phyloP scores from a whole-genome alignment of 2,797 vertebrate species.

The Synaphobranchus kaupii region DNA sequence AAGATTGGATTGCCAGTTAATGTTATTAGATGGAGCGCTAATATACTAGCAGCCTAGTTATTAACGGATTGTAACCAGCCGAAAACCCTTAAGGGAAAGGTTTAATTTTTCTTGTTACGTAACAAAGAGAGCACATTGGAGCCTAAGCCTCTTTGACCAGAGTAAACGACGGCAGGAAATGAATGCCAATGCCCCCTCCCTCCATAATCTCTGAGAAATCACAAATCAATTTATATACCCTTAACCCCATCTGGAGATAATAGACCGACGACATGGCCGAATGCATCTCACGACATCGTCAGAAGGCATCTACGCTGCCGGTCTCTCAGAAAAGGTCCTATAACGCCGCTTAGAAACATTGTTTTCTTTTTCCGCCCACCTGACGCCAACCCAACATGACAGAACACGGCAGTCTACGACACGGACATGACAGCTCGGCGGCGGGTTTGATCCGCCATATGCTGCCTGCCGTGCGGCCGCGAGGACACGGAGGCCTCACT shows the following conservation, averaged over 20 bases:
- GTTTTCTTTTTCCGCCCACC: neutral
- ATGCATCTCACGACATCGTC: neutral
- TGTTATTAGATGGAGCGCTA: neutral
- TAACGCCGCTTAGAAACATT: neutral
- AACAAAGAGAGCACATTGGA: neutral
- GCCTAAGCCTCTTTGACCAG: neutral
- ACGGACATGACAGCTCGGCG: neutral
- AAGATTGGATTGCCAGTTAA: constrained; percentile 7
- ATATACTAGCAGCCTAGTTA: neutral
- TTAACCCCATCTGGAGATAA: neutral
- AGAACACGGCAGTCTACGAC: neutral
- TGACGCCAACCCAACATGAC: neutral
- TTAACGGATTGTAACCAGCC: neutral
- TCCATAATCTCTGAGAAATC: neutral
- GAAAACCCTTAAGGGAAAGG: neutral
- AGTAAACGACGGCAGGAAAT: neutral
- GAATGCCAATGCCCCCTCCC: neutral
- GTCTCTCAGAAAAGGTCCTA: neutral
- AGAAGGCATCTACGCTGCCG: neutral
- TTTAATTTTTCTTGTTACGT: neutral
- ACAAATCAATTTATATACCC: neutral
- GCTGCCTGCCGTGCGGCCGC: neutral
- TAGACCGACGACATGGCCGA: no score
- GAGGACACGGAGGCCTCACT: neutral
- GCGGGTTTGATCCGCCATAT: neutral